Base-by-base conservation (phyloP, 2,797 vertebrate species). In the Pangasius sanitwongsei region DNA sequence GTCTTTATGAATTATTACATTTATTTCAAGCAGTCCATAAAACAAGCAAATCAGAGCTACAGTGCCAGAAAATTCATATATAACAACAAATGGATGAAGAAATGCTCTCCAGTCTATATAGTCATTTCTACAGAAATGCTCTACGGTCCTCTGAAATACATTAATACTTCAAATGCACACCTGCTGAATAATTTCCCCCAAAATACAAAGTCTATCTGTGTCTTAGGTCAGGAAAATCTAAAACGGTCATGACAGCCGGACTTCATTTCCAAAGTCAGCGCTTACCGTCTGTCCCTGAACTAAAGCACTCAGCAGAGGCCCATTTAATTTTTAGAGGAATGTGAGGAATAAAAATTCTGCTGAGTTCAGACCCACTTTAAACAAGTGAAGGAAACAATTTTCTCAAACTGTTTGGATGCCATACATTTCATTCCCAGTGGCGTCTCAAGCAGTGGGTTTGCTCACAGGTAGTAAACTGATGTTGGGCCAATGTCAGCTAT, bases 221-320 rank as follows among this genome's bases (percentile, higher is more conserved):
- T 44, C 37, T 83, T 44, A 63, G 81, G 57, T 41, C 37, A 25
- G 53, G 55, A 37, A 81, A 81, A 25, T 55, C 55, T 61, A 44
- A 83, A 63, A 83, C 6, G 25, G 6, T 44, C 57, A 63, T 4
- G 23, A 44, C 57, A 83, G 81, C 81, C 57, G 81, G 81, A 63
- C 57, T 44, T 83, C 81, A n/a, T 67, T 83, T 61, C 57, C 80
- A 37, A 59, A 59, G 53, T 80, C 77, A 31, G n/a, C 18, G n/a
- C 77, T 80, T 25, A 37, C 55, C 34, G 81, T n/a, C 57, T 83
- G 81, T 28, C 57, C 57, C 57, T 28, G 57, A 63, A 83, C 57
- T 44, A 44, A 61, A 83, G 81, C 81, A 63, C 57, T 83, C 81
- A 63, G 57, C 23, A 8, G 81, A 83, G 81, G 57, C 57, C 23